A percentile compares a stretch with the other conserved stretches of the same genome.
These are phyloP conservation scores for Hippoglossus hippoglossus DNA, from an alignment of 2,797 vertebrate species.

Conservation along the genomic window DNA sequence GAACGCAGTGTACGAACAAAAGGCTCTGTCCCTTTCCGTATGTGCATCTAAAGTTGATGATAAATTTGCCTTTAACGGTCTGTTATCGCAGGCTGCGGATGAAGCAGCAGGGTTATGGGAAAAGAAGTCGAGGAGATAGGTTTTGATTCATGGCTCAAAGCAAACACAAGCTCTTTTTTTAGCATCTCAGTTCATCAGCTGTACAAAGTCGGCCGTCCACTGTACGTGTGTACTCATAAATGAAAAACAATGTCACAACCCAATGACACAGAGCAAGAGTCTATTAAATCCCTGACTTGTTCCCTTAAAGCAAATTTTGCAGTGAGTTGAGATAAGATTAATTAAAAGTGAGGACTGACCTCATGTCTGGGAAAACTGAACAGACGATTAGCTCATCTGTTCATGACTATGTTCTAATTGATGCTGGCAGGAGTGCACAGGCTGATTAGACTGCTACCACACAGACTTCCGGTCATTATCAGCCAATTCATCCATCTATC, in stretches of 20 bases:
- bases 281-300: constrained; percentile 1
- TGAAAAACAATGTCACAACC: constrained; percentile 1
- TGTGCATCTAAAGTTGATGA: no score
- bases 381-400: constrained; percentile 46
- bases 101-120: constrained; percentile 55
- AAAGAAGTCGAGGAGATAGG: constrained; percentile 55
- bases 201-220: constrained; percentile 8
- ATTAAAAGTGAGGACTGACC: constrained; percentile 18
- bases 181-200: constrained; percentile 43
- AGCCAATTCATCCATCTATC: constrained; percentile 17
- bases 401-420: constrained; percentile 20
- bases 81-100: constrained; percentile 36
- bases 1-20: no score
- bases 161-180: constrained; percentile 33
- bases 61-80: no score
- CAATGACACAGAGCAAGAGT: constrained; percentile 6
- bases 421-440: constrained; percentile 37
- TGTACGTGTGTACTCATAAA: background rate
- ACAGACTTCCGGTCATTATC: constrained; percentile 32
- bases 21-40: no score
- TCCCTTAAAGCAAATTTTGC: background rate
- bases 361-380: background rate
- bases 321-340: background rate
- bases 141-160: constrained; percentile 56
- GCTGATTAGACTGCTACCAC: constrained; percentile 47